Percentiles rank a stretch among this genome's conserved stretches.
These are phyloP conservation scores for Tenualosa ilisha DNA, from an alignment of 2,797 vertebrate species.

Conservation along the genomic window DNA sequence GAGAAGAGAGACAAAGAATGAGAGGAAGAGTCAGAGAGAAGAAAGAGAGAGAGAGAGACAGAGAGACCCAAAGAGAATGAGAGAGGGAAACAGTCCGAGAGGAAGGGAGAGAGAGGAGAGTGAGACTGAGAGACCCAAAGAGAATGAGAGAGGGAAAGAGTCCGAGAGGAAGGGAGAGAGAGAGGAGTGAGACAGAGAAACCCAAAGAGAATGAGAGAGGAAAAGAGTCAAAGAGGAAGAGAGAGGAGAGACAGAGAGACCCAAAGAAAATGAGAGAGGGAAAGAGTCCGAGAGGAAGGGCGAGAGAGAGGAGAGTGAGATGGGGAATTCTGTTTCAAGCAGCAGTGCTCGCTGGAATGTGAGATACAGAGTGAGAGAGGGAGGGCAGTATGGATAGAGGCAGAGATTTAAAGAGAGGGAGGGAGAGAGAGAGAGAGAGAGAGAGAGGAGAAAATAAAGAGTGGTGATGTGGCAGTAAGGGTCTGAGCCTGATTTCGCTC, in stretches of 20 bases:
- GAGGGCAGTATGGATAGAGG: neutral
- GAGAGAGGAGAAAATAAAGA: conserved; percentile 15
- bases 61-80: neutral
- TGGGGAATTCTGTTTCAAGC: neutral
- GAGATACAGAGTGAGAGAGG: neutral
- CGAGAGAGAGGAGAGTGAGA: neutral
- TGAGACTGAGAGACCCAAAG: neutral
- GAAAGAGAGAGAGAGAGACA: neutral
- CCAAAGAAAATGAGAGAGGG: neutral
- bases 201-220: neutral
- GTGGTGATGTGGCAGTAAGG: conserved; percentile 12
- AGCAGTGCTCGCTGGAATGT: neutral
- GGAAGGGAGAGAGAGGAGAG: neutral
- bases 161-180: neutral
- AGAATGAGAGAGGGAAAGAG: neutral
- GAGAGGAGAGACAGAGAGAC: neutral
- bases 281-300: neutral
- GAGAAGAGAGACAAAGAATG: neutral
- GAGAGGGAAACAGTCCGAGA: neutral
- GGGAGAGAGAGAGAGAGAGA: neutral
- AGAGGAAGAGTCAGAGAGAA: no score
- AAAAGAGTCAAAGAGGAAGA: neutral
- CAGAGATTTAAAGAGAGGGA: neutral
- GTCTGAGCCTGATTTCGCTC: conserved; percentile 4
- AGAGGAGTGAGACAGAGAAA: neutral